Conservation (phyloP, 1,140 invertebrate species). For the Drosophila persimilis region DNA sequence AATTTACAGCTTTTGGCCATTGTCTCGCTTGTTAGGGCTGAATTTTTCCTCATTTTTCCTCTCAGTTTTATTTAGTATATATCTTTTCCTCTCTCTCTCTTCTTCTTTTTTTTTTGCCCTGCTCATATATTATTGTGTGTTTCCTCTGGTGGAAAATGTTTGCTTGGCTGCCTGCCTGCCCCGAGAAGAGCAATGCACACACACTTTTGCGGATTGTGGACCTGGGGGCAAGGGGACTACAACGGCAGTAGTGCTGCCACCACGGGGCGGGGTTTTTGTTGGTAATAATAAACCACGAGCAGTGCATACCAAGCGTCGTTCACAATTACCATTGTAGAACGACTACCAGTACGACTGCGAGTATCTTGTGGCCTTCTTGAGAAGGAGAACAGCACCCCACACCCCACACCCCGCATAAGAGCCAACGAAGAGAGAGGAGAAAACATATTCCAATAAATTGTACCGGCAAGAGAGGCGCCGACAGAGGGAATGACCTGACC, state of each 20-base stretch:
- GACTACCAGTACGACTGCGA: too few species aligned
- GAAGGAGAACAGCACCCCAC: not conserved
- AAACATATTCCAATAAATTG: slow-evolving; percentile 47
- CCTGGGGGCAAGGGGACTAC: too few species aligned
- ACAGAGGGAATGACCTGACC: not conserved
- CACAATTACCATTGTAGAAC: slow-evolving; percentile 67
- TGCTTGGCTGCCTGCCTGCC: slow-evolving; percentile 65
- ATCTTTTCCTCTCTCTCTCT: slow-evolving; percentile 20
- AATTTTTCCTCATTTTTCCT: slow-evolving; percentile 41
- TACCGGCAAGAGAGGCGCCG: slow-evolving; percentile 7
- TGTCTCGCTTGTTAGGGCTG: slow-evolving; percentile 70
- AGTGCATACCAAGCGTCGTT: slow-evolving; percentile 70
- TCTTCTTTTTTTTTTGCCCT: slow-evolving; percentile 12
- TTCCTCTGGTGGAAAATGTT: slow-evolving; percentile 72
- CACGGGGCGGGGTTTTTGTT: slow-evolving; percentile 10
- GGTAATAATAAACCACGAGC: slow-evolving; percentile 73
- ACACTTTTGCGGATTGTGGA: slow-evolving; percentile 22
- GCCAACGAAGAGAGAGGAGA: slow-evolving; percentile 20
- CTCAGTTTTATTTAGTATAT: slow-evolving; percentile 6
- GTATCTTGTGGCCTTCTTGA: not conserved
- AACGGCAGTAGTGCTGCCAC: not conserved
- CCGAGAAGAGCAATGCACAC: slow-evolving; percentile 66
- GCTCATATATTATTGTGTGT: slow-evolving; percentile 49
- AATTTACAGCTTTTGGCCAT: slow-evolving; percentile 71
- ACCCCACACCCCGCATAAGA: slow-evolving; percentile 11